Conservation (phyloP, 2,888 invertebrate genomes). For the Trimorus sp. region DNA sequence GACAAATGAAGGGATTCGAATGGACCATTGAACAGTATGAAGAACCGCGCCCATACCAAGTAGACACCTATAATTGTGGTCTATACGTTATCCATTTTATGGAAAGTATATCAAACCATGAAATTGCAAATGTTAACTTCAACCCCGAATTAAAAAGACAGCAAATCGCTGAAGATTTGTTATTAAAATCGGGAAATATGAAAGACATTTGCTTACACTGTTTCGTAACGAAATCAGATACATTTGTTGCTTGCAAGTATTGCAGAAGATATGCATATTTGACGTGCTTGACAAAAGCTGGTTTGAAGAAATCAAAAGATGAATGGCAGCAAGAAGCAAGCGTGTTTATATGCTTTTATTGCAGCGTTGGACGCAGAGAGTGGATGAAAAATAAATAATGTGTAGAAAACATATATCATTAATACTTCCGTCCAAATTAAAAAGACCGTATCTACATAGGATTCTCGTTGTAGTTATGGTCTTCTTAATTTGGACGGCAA, state of each 20-base stretch:
- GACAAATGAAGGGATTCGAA: neutral
- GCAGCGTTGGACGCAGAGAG: neutral
- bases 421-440: too few relatives aligned
- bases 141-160: neutral
- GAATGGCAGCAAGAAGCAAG: conserved; percentile 9
- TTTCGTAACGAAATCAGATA: neutral
- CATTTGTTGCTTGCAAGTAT: conserved; percentile 17
- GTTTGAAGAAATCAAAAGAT: conserved; percentile 9
- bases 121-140: neutral
- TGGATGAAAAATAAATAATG: conserved; percentile 28
- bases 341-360: conserved; percentile 21
- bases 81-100: neutral
- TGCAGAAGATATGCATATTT: conserved; percentile 21
- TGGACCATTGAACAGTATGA: neutral
- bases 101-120: conserved; percentile 6
- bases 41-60: conserved; percentile 12
- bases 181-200: conserved; percentile 16
- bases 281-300: neutral
- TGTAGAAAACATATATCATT: too few relatives aligned
- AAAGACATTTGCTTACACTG: conserved; percentile 17
- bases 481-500: too few relatives aligned
- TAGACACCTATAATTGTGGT: conserved; percentile 17
- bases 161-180: neutral
- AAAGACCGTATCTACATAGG: too few relatives aligned
- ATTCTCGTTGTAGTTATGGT: too few relatives aligned